phyloP scores from a whole-genome alignment of 2,888 invertebrate species.

The Drosophila antonietae region DNA sequence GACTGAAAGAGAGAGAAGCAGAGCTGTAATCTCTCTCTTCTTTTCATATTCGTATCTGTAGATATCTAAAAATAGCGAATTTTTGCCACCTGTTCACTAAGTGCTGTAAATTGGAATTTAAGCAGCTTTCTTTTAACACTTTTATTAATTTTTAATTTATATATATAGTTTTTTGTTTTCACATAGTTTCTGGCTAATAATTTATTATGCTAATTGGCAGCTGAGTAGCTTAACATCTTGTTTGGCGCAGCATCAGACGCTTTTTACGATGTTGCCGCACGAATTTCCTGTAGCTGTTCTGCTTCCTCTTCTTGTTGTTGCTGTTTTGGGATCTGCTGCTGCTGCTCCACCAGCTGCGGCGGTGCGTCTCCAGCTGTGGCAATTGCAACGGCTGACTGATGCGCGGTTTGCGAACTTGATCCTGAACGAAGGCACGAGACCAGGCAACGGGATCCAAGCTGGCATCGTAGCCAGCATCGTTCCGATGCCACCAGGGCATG shows the following conservation, averaged over 20 bases:
- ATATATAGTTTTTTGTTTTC: neutral
- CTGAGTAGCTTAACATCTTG: conserved; percentile 44
- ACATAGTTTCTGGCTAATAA: conserved; percentile 7
- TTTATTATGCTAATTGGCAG: conserved; percentile 51
- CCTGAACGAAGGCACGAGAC: conserved; percentile 78
- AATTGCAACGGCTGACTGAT: conserved; percentile 1
- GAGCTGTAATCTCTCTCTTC: no score
- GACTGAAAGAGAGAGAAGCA: neutral
- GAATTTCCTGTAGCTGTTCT: conserved; percentile 29
- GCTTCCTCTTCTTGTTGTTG: conserved; percentile 14
- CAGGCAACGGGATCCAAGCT: conserved; percentile 82
- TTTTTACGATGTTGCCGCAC: conserved; percentile 44
- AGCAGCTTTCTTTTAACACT: neutral
- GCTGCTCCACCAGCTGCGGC: conserved; percentile 8
- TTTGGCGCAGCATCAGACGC: conserved; percentile 36
- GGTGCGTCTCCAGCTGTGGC: conserved; percentile 10
- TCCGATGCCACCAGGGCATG: conserved; percentile 62
- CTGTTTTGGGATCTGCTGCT: neutral
- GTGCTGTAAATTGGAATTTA: neutral
- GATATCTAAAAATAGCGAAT: neutral
- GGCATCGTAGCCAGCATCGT: conserved; percentile 73
- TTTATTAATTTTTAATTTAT: neutral
- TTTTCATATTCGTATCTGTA: neutral
- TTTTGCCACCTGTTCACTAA: neutral
- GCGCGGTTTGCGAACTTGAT: conserved; percentile 74